These are phyloP conservation scores for Halocaridina rubra DNA, from an alignment of 2,888 invertebrate species.

Conservation along the genomic window DNA sequence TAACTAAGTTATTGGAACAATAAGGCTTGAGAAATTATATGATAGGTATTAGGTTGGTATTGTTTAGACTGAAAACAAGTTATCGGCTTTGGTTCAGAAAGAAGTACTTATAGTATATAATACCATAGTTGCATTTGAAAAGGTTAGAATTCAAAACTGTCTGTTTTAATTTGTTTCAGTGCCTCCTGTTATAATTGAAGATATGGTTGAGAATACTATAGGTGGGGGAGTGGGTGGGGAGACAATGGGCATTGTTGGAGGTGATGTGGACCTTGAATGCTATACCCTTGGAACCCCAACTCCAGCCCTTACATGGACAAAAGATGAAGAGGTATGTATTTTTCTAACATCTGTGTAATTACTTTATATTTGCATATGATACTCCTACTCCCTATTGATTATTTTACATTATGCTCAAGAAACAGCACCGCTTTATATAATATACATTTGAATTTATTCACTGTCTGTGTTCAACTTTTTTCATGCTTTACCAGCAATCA, in stretches of 20 bases:
- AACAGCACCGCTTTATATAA: too few species aligned
- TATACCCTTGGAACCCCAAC: conserved; percentile 47
- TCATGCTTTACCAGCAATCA: too few species aligned
- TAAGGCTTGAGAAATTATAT: too few species aligned
- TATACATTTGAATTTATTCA: too few species aligned
- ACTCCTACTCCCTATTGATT: background rate
- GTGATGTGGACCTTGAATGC: conserved; percentile 42
- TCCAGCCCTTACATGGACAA: conserved; percentile 39
- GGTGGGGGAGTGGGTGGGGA: conserved; percentile 71
- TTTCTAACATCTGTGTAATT: too few species aligned
- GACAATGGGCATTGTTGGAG: conserved; percentile 44
- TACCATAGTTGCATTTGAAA: too few species aligned
- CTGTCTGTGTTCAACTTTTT: background rate
- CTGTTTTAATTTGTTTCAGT: conserved; percentile 67
- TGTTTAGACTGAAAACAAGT: too few species aligned
- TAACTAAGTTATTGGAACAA: too few species aligned
- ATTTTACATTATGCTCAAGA: background rate
- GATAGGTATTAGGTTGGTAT: too few species aligned
- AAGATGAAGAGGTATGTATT: conserved; percentile 35
- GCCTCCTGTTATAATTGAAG: conserved; percentile 68
- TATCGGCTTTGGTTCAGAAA: too few species aligned
- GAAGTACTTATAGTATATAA: too few species aligned
- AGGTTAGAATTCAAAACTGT: background rate
- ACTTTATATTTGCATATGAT: background rate
- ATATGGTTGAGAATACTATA: conserved; percentile 64